Percentiles rank a stretch among this genome's conserved stretches.
Evolutionary conservation across 2,888 invertebrate species (phyloP).

Genomic region (Schizotus pectinicornis): DNA sequence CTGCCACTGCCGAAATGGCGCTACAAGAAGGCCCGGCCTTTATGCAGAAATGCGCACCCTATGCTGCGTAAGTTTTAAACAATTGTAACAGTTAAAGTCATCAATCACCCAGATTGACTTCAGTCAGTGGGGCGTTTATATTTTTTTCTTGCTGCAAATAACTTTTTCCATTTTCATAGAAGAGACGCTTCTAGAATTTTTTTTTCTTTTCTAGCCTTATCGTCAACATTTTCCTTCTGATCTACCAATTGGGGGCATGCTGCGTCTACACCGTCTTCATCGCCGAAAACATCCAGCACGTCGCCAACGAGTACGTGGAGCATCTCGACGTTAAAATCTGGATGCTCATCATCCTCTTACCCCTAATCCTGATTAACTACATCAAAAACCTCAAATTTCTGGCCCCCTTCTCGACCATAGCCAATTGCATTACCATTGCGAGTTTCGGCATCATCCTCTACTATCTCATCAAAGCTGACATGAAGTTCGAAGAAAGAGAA

Average conservation of each 20-base stretch:
- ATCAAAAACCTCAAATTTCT: conserved; percentile 78
- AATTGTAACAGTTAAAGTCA: too few relatives aligned
- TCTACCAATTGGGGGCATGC: conserved; percentile 95
- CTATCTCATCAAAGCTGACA: conserved; percentile 71
- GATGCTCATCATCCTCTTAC: conserved; percentile 76
- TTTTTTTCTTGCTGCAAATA: too few relatives aligned
- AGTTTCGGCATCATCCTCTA: conserved; percentile 80
- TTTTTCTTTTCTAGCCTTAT: conserved; percentile 65
- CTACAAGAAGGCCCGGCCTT: conserved; percentile 76
- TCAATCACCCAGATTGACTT: too few relatives aligned
- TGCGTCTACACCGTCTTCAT: conserved; percentile 97
- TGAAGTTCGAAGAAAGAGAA: conserved; percentile 60
- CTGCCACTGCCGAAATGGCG: conserved; percentile 79
- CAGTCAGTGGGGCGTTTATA: too few relatives aligned
- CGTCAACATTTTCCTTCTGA: conserved; percentile 75
- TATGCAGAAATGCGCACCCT: conserved; percentile 68
- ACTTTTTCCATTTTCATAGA: background rate
- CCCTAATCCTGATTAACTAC: conserved; percentile 73
- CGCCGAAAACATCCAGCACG: conserved; percentile 79
- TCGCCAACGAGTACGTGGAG: conserved; percentile 63
- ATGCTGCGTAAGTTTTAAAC: conserved; percentile 75
- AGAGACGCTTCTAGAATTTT: conserved; percentile 1
- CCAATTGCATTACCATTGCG: conserved; percentile 78
- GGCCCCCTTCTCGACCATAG: conserved; percentile 83
- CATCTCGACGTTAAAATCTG: conserved; percentile 66